These are phyloP conservation scores for Morone saxatilis DNA, from an alignment of 2,113 vertebrate species.

Conservation along the genomic window DNA sequence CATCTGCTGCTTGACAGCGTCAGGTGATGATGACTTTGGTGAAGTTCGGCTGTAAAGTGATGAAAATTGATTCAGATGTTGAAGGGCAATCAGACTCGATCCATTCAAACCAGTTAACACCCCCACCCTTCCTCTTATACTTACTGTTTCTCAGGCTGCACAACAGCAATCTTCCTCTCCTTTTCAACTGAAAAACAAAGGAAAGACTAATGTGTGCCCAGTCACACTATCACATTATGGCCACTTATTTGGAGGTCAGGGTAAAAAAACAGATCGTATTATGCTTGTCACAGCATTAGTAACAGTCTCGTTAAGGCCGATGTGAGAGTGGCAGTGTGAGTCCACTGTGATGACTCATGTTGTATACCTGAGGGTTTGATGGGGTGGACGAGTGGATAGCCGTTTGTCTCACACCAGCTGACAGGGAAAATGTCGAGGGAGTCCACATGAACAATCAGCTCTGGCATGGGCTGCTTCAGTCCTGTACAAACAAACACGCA, in stretches of 20 bases:
- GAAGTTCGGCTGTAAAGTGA: constrained; percentile 68
- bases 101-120: constrained; percentile 5
- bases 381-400: constrained; percentile 92
- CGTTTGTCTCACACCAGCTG: constrained; percentile 99
- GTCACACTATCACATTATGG: neutral
- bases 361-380: constrained; percentile 89
- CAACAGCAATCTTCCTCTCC: constrained; percentile 93
- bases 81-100: neutral
- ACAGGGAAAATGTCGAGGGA: constrained; percentile 97
- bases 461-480: constrained; percentile 91
- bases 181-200: constrained; percentile 87
- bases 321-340: neutral
- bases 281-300: neutral
- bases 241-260: neutral
- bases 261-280: neutral
- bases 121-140: constrained; percentile 69
- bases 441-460: constrained; percentile 93
- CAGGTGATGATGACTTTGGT: constrained; percentile 80
- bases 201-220: neutral
- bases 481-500: constrained; percentile 80
- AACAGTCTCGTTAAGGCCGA: neutral
- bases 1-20: constrained; percentile 79
- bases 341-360: constrained; percentile 1
- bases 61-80: constrained; percentile 41
- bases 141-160: constrained; percentile 98